These are phyloP conservation scores for Phenganax stokvisi DNA, from an alignment of 92 coral and sea anemone species.

Conservation along the genomic window DNA sequence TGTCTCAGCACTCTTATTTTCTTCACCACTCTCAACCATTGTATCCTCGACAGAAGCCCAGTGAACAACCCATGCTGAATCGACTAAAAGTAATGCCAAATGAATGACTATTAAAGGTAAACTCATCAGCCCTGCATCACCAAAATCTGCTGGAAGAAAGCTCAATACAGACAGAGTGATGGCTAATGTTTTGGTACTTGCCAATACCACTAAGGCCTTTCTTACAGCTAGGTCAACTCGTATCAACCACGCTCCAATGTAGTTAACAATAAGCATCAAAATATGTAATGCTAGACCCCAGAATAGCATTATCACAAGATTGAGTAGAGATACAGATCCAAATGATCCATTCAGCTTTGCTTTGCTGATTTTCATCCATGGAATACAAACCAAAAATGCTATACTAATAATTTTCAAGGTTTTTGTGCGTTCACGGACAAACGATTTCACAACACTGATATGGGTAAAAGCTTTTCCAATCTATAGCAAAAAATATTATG, in stretches of 20 bases:
- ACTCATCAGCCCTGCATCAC: slow-evolving; percentile 72
- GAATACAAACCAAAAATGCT: slow-evolving; percentile 66
- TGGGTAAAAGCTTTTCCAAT: slow-evolving; percentile 83
- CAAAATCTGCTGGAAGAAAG: slow-evolving; percentile 66
- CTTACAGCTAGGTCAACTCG: slow-evolving; percentile 57
- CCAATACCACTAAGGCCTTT: slow-evolving; percentile 70
- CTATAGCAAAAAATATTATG: slow-evolving; percentile 34
- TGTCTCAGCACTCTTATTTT: neutral
- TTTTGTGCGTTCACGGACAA: slow-evolving; percentile 61
- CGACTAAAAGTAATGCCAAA: slow-evolving; percentile 64
- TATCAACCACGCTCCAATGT: slow-evolving; percentile 51
- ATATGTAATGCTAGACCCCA: slow-evolving; percentile 87
- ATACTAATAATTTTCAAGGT: slow-evolving; percentile 66
- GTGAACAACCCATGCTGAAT: slow-evolving; percentile 65
- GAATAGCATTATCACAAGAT: slow-evolving; percentile 64
- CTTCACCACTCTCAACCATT: slow-evolving; percentile 25
- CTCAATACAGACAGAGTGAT: slow-evolving; percentile 73
- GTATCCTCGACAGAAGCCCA: slow-evolving; percentile 58
- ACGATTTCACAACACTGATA: slow-evolving; percentile 63
- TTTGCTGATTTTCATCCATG: slow-evolving; percentile 94
- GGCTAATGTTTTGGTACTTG: slow-evolving; percentile 84
- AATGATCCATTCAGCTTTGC: slow-evolving; percentile 79
- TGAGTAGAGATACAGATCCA: slow-evolving; percentile 50
- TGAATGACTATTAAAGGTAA: slow-evolving; percentile 78
- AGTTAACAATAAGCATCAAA: slow-evolving; percentile 55